phyloP scores from a whole-genome alignment of 2,888 invertebrate genomes.

The Amblyjoppa fuscipennis region DNA sequence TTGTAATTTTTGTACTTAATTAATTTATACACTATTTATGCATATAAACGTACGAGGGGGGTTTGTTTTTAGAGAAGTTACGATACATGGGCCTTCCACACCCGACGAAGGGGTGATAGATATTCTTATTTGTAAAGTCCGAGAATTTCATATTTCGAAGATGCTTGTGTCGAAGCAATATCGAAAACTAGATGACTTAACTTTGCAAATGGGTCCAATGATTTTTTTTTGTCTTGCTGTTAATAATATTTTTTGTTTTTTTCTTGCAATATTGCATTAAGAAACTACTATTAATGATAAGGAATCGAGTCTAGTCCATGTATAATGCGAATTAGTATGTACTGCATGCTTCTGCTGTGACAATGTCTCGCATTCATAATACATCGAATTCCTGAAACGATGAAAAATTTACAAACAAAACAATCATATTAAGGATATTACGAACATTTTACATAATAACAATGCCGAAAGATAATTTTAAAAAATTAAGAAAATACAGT shows the following conservation, averaged over 20 bases:
- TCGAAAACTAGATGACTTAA: conserved; percentile 60
- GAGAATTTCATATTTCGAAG: conserved; percentile 48
- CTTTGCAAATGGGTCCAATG: conserved; percentile 73
- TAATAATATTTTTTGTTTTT: conserved; percentile 70
- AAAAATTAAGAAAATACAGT: background rate
- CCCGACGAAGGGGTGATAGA: conserved; percentile 67
- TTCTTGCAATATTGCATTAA: conserved; percentile 79
- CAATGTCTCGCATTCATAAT: conserved; percentile 66
- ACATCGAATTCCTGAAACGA: conserved; percentile 7
- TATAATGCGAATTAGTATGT: conserved; percentile 82
- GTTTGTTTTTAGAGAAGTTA: conserved; percentile 78
- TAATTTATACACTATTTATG: conserved; percentile 84
- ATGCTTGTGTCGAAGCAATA: background rate
- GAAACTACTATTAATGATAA: conserved; percentile 82
- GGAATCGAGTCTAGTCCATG: conserved; percentile 85
- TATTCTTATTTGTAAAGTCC: conserved; percentile 76
- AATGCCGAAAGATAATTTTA: background rate
- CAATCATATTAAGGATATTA: background rate
- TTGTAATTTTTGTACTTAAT: conserved; percentile 85
- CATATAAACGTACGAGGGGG: conserved; percentile 68
- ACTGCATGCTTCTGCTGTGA: conserved; percentile 81
- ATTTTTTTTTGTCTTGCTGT: conserved; percentile 63
- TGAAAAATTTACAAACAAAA: conserved; percentile 7
- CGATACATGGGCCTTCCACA: conserved; percentile 80
- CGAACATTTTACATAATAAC: background rate